phyloP scores from a whole-genome alignment of 2,113 vertebrate species.

The Sclerurus mexicanus region DNA sequence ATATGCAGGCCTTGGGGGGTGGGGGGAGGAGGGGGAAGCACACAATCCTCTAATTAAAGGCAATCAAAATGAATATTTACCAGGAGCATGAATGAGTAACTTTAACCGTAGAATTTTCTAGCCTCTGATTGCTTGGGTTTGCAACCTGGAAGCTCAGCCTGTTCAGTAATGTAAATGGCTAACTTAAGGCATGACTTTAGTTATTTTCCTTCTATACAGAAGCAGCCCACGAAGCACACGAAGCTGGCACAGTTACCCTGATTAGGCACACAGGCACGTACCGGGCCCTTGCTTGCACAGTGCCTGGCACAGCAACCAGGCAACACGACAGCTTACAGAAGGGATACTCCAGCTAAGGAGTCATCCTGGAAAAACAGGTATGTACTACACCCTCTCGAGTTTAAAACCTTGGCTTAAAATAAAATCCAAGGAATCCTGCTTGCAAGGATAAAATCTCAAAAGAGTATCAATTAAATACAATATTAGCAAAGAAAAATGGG shows the following conservation, averaged over 20 bases:
- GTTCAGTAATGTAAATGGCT: neutral
- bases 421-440: neutral
- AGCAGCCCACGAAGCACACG: neutral
- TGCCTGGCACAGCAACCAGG: neutral
- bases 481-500: neutral
- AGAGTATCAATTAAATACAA: neutral
- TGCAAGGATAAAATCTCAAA: neutral
- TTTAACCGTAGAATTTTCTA: neutral
- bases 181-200: neutral
- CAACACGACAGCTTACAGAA: neutral
- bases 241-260: neutral
- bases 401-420: neutral
- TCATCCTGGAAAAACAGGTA: neutral
- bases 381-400: neutral
- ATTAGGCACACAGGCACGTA: neutral
- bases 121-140: neutral
- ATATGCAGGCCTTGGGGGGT: neutral
- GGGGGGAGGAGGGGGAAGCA: neutral
- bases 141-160: neutral
- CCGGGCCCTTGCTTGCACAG: neutral
- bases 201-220: neutral
- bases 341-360: neutral
- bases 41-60: conserved; percentile 14
- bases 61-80: conserved; percentile 31
- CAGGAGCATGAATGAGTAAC: neutral